Conservation (phyloP, 23 tunicate genomes). For the Styela plicata region DNA sequence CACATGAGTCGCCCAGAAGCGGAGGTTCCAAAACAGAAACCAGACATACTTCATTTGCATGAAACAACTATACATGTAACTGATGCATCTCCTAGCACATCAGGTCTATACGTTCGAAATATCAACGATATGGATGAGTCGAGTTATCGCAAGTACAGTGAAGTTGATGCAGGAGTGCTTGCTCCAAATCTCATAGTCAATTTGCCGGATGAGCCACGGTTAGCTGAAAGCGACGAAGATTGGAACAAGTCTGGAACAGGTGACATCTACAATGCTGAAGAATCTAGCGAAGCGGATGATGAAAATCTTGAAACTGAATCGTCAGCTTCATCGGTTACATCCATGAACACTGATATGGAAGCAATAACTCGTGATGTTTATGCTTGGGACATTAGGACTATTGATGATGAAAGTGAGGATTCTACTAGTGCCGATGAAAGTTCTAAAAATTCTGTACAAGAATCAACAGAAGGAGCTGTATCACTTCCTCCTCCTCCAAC, state of each 20-base stretch:
- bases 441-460: background rate
- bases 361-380: constrained; percentile 24
- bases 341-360: constrained; percentile 25
- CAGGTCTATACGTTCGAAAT: constrained; percentile 21
- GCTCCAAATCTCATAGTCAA: background rate
- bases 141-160: background rate
- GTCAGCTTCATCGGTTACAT: constrained; percentile 50
- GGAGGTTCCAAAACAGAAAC: background rate
- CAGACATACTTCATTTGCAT: background rate
- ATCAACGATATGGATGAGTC: background rate
- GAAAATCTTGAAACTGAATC: constrained; percentile 26
- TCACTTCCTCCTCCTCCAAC: constrained; percentile 47
- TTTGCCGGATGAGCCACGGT: background rate
- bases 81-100: background rate
- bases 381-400: constrained; percentile 14
- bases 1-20: background rate
- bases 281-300: background rate
- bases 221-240: constrained; percentile 3
- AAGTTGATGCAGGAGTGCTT: constrained; percentile 2
- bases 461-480: constrained; percentile 21
- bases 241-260: background rate
- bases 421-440: constrained; percentile 30
- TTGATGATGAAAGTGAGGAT: constrained; percentile 14
- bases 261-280: background rate
- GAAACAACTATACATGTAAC: constrained; percentile 15